Base-by-base conservation (phyloP, 2,888 invertebrate species). In the Drosophila tripunctata region DNA sequence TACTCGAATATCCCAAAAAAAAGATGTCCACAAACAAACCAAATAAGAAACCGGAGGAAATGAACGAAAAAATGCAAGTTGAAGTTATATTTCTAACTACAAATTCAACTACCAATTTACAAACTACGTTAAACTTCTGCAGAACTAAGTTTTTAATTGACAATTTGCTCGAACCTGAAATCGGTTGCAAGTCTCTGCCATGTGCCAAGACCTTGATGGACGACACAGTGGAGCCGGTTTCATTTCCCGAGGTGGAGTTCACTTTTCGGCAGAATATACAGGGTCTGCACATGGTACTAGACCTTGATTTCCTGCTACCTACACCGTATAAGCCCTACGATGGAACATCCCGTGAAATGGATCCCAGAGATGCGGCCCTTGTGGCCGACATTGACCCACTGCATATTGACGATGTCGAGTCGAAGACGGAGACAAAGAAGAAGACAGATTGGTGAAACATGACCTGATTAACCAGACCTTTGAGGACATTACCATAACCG, bases 211-310 rank as follows among this genome's bases (percentile, higher is more conserved):
- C 36, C 6, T 12, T 78, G 2, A 15, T 54, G 10, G 86, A 75
- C 7, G 66, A 35, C 10, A 63, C 67, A 0, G 8, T 7, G 21
- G 54, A 67, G 2, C 83, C 86, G 0, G 15, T 62, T 1, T 50
- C 63, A 0, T 55, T 57, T 47, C 56, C 65, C 0, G 15, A 44
- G 0, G 1, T 44, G 17, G 86, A 85, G 17, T 22, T 44, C 0
- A 17, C 58, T 0, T 61, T 44, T 4, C 3, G 1, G 1, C 43
- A 61, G 6, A 14, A 43, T 0, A 33, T 85, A 4, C 63, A 58
- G 17, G 82, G 86, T 1, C 65, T 79, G 1, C 71, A 82, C 1
- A 2, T 43, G 33, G 47, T 82, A 0, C 65, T 85, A 1, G 57
- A 82, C 3, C 4, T 85, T 5, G 67, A 79, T 60, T 36, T 85